Conservation (phyloP, 2,888 invertebrate species). For the Ichneumon xanthorius region DNA sequence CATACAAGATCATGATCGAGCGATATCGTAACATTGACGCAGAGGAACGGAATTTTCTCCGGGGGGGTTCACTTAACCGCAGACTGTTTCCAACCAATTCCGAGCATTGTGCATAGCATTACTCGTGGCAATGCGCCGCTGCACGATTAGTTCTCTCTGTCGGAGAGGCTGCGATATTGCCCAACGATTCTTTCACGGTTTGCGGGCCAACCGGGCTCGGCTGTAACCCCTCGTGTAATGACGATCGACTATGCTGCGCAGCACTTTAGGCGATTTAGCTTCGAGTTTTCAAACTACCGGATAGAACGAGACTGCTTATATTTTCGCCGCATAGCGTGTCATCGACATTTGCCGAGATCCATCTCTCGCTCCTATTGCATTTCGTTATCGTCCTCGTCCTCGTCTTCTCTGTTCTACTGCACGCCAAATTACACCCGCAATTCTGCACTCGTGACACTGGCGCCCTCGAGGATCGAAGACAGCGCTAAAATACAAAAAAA, state of each 20-base stretch:
- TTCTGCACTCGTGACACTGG: conserved; percentile 11
- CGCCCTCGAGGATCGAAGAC: not conserved
- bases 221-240: conserved; percentile 18
- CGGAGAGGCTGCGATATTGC: conserved; percentile 46
- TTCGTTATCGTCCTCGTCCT: conserved; percentile 16
- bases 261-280: conserved; percentile 1
- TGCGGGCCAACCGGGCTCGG: conserved; percentile 42
- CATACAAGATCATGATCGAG: conserved; percentile 18
- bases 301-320: not conserved
- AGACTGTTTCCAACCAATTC: conserved; percentile 41
- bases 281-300: not conserved
- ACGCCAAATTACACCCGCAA: not conserved
- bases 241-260: conserved; percentile 8
- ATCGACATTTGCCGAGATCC: conserved; percentile 27
- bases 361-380: conserved; percentile 2
- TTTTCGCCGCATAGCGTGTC: conserved; percentile 17
- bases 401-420: conserved; percentile 3
- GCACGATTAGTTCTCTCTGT: conserved; percentile 29
- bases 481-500: not conserved
- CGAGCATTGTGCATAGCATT: conserved; percentile 11
- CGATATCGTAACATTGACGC: conserved; percentile 53
- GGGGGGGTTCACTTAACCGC: conserved; percentile 21
- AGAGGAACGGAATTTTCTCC: conserved; percentile 50
- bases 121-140: conserved; percentile 21
- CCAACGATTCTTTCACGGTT: conserved; percentile 65